phyloP scores from a whole-genome alignment of 2,797 vertebrate genomes.

The Crenuchus spilurus region DNA sequence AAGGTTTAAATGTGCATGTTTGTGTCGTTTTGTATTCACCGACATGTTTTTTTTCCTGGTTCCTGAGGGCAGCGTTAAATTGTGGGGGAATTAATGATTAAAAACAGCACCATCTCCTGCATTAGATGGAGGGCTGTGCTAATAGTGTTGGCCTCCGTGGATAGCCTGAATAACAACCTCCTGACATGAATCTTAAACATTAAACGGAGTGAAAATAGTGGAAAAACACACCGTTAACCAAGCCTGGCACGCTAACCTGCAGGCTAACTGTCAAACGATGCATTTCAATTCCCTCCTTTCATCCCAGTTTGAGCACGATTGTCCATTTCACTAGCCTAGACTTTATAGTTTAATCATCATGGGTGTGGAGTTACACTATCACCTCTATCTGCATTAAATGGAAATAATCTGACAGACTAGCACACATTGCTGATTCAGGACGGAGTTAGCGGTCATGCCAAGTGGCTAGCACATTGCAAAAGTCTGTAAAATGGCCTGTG shows the following conservation, averaged over 20 bases:
- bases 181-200: conserved; percentile 73
- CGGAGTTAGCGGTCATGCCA: too few species aligned
- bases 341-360: too few species aligned
- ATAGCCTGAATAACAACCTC: conserved; percentile 57
- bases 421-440: too few species aligned
- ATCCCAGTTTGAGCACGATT: background rate
- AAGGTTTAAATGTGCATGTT: background rate
- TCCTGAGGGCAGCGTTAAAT: background rate
- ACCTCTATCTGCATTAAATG: too few species aligned
- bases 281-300: background rate
- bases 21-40: background rate
- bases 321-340: too few species aligned
- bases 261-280: background rate
- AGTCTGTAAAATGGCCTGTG: too few species aligned
- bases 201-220: conserved; percentile 41
- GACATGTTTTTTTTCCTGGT: background rate
- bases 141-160: conserved; percentile 55
- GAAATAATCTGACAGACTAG: too few species aligned
- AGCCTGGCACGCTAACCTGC: background rate
- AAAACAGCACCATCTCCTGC: background rate
- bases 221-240: background rate
- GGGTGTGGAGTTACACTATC: too few species aligned
- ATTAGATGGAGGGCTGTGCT: conserved; percentile 23
- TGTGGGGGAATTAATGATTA: conserved; percentile 1
- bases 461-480: too few species aligned